Percentiles rank a stretch among this genome's conserved stretches.
Conservation (phyloP, 2,113 vertebrate species). For the Rhodinocichla rosea region DNA sequence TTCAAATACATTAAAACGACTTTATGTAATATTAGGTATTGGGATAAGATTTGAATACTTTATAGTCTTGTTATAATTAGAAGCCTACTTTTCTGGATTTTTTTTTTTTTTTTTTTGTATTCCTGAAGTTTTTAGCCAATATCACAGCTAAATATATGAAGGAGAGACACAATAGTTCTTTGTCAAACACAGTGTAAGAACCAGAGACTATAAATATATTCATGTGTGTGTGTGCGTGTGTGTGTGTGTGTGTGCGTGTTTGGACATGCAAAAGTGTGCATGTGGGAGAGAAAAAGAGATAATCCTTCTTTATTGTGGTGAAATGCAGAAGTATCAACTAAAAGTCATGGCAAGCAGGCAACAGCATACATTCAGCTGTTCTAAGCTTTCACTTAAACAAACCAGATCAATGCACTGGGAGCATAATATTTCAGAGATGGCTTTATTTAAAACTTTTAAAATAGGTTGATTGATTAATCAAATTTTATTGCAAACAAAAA, state of each 20-base stretch:
- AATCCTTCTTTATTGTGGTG: background rate
- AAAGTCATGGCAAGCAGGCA: background rate
- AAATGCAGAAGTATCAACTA: background rate
- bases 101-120: background rate
- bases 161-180: background rate
- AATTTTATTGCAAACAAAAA: background rate
- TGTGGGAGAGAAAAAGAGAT: background rate
- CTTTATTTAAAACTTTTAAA: background rate
- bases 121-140: background rate
- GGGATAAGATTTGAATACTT: background rate
- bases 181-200: background rate
- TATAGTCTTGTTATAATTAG: background rate
- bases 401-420: background rate
- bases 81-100: background rate
- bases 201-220: background rate
- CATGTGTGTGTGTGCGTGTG: background rate
- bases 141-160: background rate
- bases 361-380: background rate
- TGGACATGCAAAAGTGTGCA: accelerated
- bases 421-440: background rate
- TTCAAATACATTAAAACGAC: background rate
- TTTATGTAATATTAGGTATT: background rate
- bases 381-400: background rate
- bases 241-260: no score
- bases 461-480: background rate